Evolutionary conservation across 2,888 invertebrate genomes (phyloP), one percentile per base, ranked within the genome.

Genomic region (Atrina japonica): DNA sequence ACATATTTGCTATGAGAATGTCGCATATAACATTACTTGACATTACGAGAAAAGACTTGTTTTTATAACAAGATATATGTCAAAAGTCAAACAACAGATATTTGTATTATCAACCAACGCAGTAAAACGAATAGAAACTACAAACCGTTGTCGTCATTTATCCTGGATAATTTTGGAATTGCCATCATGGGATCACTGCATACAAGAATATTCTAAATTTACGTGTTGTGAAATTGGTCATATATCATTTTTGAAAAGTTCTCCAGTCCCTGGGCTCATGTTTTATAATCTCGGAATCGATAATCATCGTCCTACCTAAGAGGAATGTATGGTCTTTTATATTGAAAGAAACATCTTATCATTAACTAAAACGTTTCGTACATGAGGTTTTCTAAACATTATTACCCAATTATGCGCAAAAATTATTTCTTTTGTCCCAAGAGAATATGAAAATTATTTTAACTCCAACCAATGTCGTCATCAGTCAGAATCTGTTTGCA

Each of bases 331-430:
- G n/a, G 49, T 61, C 30, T 29, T 61, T 30, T 61, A 35, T 61
- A 61, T 61, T 61, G 43, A 49, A 61, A 47, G 27, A 29, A 61
- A 30, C 61, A 61, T 45, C 47, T 61, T 47, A 61, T 61, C 61
- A 35, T 47, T 23, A 29, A 18, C 47, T 29, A 21, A 27, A 49
- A 49, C n/a, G 61, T 14, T 18, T 21, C 49, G 23, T 49, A 30
- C 61, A 61, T 49, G 49, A 3, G 43, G n/a, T 35, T 47, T 49
- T 18, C 49, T 29, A 23, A 49, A 49, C 35, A 43, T 61, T 49
- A 35, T 61, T 61, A 61, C 61, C 49, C 61, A 61, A 61, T 61
- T 61, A 61, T 23, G 49, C 61, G 35, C 30, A 23, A 61, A 30
- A 27, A 30, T 47, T 43, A 49, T 61, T 43, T 61, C 61, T 30